Base-by-base conservation (phyloP, 2,888 invertebrate species). In the Leptinotarsa peninsularis region DNA sequence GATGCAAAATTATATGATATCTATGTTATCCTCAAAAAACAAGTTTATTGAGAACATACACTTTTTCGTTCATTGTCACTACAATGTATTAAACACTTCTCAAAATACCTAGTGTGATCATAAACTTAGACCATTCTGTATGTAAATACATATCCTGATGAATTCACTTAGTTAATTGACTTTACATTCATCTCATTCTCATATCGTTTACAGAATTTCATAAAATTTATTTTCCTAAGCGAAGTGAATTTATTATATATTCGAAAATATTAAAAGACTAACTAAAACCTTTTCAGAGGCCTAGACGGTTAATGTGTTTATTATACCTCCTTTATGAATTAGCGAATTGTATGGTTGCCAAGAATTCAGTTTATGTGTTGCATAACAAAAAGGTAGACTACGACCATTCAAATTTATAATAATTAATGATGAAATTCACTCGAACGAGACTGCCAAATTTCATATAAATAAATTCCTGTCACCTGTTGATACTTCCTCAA, bases 291-390 rank as follows among this genome's bases (percentile, higher is more conserved):
- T 43, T 43, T 17, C n/a, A 63, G 43, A 43, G 17, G n/a, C 43
- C 63, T 33, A 63, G 63, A 63, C 63, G 27, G 43, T 33, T 17
- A 56, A 70, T 58, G 60, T 66, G 76, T 76, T 74, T 77, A 74
- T 78, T 68, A 72, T 71, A 68, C 66, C 67, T 72, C 63, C 66
- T 66, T 71, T 71, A 60, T 76, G 71, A 76, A 79, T 77, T 76
- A 71, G 73, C 67, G 66, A 73, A 66, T 72, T 76, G 79, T 76
- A 52, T 54, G 60, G 4, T 49, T 79, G 79, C 79, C 79, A 79
- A 79, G 76, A 76, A 78, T 79, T 76, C 69, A 60, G 23, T 52
- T 66, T 76, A 77, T 73, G 76, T 60, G 66, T 72, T 70, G 69
- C 69, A 27, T 43, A 70, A 56, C 58, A 58, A 49, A 69, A 43